Base-by-base conservation (phyloP, 1,140 invertebrate species). In the Drosophila sucinea region DNA sequence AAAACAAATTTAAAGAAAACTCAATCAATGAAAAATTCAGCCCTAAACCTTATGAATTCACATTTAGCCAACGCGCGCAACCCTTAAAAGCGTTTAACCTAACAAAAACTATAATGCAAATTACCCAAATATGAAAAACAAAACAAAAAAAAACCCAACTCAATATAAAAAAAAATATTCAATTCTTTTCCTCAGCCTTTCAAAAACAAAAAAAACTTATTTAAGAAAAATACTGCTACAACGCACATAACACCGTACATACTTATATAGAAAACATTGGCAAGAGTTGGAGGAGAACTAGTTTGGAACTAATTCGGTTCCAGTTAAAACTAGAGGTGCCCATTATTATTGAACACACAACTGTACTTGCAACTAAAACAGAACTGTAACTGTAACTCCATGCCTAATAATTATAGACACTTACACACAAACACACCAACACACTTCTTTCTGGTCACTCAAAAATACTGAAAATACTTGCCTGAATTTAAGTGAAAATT, bases 381-480 rank as follows among this genome's bases (percentile, higher is more conserved):
- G 69, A 54, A 61, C 67, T 79, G 78, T 71, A 84, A 74, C 67
- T 73, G 73, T 82, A 86, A 80, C 84, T 86, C 79, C 83, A 89
- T 86, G 84, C 84, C 83, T 79, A 87, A 44, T 33, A 57, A 35
- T 25, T 60, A 60, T 32, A 60, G 4, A 27, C 57, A 60, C 10
- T 8, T 29, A 57, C 38, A 70, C 44, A 65, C 40, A 70, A 38
- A 62, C 44, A 44, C 10, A 60, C 54, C 73, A 55, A 77, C 60
- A 73, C 44, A 40, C 77, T 44, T 77, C 73, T 71, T 55, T 77
- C 73, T 71, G 68, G 40, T 63, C 58, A 73, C 70, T 54, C 60
- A 57, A 61, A 68, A 65, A 66, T 55, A 63, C 44, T 29, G 40
- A 67, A 73, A 68, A 55, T 63, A 83, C 70, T 76, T 67, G 78